phyloP scores from a whole-genome alignment of 2,888 invertebrate species.

The Trichopria drosophilae region DNA sequence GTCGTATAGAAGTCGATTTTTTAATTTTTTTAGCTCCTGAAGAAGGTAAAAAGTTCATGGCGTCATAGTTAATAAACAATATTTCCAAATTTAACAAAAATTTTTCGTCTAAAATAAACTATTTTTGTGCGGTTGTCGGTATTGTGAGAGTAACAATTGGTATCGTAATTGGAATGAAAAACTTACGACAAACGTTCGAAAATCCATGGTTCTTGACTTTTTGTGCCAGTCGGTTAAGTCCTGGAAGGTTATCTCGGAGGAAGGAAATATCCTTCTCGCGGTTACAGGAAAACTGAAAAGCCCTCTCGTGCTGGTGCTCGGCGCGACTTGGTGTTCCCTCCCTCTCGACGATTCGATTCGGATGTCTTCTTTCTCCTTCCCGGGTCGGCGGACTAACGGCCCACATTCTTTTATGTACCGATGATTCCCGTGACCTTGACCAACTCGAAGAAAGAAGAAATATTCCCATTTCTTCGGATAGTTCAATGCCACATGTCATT shows the following conservation, averaged over 20 bases:
- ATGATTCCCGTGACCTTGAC: slow-evolving; percentile 41
- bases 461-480: too few relatives aligned
- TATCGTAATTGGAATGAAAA: neutral
- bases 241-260: too few relatives aligned
- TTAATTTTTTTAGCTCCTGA: too few relatives aligned
- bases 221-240: too few relatives aligned
- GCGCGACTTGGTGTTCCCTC: neutral
- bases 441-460: slow-evolving; percentile 32
- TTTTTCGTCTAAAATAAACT: too few relatives aligned
- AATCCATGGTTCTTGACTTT: slow-evolving; percentile 50
- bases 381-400: slow-evolving; percentile 34
- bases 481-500: slow-evolving; percentile 16
- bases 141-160: too few relatives aligned
- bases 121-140: too few relatives aligned
- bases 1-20: too few relatives aligned
- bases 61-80: too few relatives aligned
- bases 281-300: slow-evolving; percentile 20
- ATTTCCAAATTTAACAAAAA: too few relatives aligned
- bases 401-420: slow-evolving; percentile 34
- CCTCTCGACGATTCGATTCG: slow-evolving; percentile 1
- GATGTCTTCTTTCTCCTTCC: slow-evolving; percentile 14
- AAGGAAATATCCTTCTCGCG: too few relatives aligned
- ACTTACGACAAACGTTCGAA: slow-evolving; percentile 50
- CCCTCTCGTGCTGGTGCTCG: neutral
- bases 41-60: too few relatives aligned